Percentiles rank a stretch among this genome's conserved stretches.
Conservation (phyloP, 1,140 invertebrate genomes). For the Drosophila lowei region DNA sequence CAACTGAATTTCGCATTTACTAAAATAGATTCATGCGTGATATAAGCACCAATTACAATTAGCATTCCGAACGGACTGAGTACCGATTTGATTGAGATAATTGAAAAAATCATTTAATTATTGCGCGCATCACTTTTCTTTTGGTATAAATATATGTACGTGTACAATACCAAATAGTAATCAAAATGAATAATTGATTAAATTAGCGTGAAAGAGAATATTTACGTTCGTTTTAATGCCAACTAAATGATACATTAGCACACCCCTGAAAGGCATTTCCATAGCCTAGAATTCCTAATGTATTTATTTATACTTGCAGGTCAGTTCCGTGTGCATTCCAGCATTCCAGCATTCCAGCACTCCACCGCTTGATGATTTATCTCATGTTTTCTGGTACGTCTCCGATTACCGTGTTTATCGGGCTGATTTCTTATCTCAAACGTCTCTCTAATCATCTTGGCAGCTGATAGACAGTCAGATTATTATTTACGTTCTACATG, state of each 20-base stretch:
- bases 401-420: constrained; percentile 36
- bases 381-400: constrained; percentile 32
- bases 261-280: background rate
- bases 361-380: constrained; percentile 16
- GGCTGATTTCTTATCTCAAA: constrained; percentile 29
- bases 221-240: constrained; percentile 10
- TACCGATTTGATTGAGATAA: too few relatives aligned
- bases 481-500: constrained; percentile 28
- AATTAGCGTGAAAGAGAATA: constrained; percentile 7
- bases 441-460: constrained; percentile 28
- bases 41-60: too few relatives aligned
- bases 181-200: constrained; percentile 21
- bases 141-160: too few relatives aligned
- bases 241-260: constrained; percentile 1
- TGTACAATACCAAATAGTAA: too few relatives aligned
- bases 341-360: too few relatives aligned
- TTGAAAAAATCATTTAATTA: too few relatives aligned
- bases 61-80: too few relatives aligned
- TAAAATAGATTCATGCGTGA: too few relatives aligned
- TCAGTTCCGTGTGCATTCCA: constrained; percentile 17
- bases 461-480: constrained; percentile 19
- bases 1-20: too few relatives aligned
- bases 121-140: too few relatives aligned
- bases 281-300: constrained; percentile 1
- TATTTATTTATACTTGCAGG: constrained; percentile 15